These are phyloP conservation scores for Thalassaphorura encarpata DNA, from an alignment of 1,140 invertebrate species.

Conservation along the genomic window DNA sequence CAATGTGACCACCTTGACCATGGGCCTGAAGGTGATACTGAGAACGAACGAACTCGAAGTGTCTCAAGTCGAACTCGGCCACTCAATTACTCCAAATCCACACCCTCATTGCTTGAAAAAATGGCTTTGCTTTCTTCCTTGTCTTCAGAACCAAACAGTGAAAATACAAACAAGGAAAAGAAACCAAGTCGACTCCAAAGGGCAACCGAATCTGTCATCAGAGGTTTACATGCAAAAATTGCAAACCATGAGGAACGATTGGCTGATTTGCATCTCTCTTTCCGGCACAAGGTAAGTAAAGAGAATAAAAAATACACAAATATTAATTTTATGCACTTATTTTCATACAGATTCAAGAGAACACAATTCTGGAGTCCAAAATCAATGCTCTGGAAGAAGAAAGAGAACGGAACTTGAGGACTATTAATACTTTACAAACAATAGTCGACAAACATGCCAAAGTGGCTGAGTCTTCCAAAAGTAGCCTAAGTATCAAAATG, in stretches of 20 bases:
- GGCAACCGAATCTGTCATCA: conserved; percentile 30
- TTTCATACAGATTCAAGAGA: conserved; percentile 28
- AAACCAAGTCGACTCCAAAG: conserved; percentile 20
- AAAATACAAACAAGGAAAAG: too few relatives aligned
- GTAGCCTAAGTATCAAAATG: conserved; percentile 17
- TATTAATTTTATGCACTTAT: background rate
- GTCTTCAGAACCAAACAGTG: too few relatives aligned
- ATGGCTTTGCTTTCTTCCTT: too few relatives aligned
- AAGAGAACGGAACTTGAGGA: conserved; percentile 21
- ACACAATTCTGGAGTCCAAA: conserved; percentile 28
- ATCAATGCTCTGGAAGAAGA: conserved; percentile 28
- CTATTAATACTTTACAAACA: conserved; percentile 9
- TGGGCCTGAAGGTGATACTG: too few relatives aligned
- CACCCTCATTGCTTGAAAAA: too few relatives aligned
- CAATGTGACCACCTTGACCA: too few relatives aligned
- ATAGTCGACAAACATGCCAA: conserved; percentile 21
- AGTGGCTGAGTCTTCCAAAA: conserved; percentile 13
- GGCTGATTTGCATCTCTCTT: conserved; percentile 26
- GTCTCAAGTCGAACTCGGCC: too few relatives aligned
- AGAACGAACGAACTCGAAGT: too few relatives aligned
- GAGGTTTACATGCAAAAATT: conserved; percentile 27
- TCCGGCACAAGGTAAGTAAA: conserved; percentile 23
- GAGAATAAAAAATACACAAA: background rate
- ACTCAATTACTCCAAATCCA: too few relatives aligned
- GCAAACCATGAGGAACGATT: conserved; percentile 24